Percentiles rank a stretch among this genome's conserved stretches.
Evolutionary conservation across 2,888 invertebrate genomes (phyloP).

Genomic region (Argyra leucocephala): DNA sequence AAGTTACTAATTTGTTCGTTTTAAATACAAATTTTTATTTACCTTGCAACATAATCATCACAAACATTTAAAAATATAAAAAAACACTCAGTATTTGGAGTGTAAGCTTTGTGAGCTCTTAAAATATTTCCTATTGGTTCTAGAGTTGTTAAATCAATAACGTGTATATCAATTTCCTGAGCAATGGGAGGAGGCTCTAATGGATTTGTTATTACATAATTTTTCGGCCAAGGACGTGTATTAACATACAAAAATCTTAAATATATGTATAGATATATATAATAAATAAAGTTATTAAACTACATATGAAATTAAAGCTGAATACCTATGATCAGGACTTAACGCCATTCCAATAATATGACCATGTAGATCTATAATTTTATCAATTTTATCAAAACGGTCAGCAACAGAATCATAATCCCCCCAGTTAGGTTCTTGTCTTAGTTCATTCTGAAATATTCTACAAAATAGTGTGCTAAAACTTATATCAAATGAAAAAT

Average conservation of each 20-base stretch:
- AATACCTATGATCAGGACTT: conserved; percentile 71
- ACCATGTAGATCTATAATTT: conserved; percentile 71
- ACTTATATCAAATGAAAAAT: conserved; percentile 9
- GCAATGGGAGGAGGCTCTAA: conserved; percentile 74
- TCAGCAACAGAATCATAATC: conserved; percentile 59
- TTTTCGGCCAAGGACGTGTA: conserved; percentile 71
- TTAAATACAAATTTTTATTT: conserved; percentile 25
- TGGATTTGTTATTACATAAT: conserved; percentile 64
- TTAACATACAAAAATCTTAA: conserved; percentile 69
- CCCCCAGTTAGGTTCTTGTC: conserved; percentile 51
- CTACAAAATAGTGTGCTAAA: conserved; percentile 21
- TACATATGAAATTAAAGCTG: background rate
- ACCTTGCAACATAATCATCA: conserved; percentile 75
- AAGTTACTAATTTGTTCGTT: background rate
- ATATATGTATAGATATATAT: conserved; percentile 17
- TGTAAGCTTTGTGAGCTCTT: conserved; percentile 70
- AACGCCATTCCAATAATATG: conserved; percentile 81
- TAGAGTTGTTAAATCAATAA: conserved; percentile 68
- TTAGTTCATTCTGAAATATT: conserved; percentile 34
- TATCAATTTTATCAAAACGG: conserved; percentile 65
- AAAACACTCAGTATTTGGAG: conserved; percentile 75
- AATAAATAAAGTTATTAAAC: conserved; percentile 1
- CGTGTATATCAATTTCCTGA: conserved; percentile 78
- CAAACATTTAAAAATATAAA: conserved; percentile 78
- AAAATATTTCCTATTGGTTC: conserved; percentile 69